Conservation (phyloP, 2,888 invertebrate genomes). For the Malthinus seriepunctatus region DNA sequence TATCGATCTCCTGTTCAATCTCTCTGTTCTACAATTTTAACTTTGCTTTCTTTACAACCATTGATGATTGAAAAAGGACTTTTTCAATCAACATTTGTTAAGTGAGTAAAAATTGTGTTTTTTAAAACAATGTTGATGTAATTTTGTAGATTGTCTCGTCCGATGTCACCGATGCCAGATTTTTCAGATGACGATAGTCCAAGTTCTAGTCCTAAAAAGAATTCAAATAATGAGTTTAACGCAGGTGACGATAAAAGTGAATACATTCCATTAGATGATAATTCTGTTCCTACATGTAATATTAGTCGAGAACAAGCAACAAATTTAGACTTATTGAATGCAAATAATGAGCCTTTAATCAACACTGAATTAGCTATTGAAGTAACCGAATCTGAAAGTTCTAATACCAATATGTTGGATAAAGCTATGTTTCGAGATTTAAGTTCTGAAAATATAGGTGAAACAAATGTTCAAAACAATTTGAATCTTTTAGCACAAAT, state of each 20-base stretch:
- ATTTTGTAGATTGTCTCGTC: slow-evolving; percentile 65
- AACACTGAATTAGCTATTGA: slow-evolving; percentile 48
- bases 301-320: slow-evolving; percentile 35
- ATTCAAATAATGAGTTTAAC: slow-evolving; percentile 6
- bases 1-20: slow-evolving; percentile 92
- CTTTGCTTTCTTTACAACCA: slow-evolving; percentile 89
- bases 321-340: slow-evolving; percentile 30
- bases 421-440: slow-evolving; percentile 62
- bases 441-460: slow-evolving; percentile 67
- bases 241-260: slow-evolving; percentile 1
- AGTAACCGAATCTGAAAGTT: slow-evolving; percentile 50
- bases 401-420: slow-evolving; percentile 57
- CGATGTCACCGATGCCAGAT: slow-evolving; percentile 73
- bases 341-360: slow-evolving; percentile 44
- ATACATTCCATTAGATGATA: slow-evolving; percentile 18
- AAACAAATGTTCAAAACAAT: slow-evolving; percentile 60
- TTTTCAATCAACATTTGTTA: slow-evolving; percentile 78
- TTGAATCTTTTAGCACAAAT: slow-evolving; percentile 67
- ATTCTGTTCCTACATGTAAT: slow-evolving; percentile 8
- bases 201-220: slow-evolving; percentile 38
- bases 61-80: slow-evolving; percentile 86
- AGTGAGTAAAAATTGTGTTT: slow-evolving; percentile 55
- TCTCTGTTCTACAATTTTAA: slow-evolving; percentile 83
- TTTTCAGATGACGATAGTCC: slow-evolving; percentile 58
- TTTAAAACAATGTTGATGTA: not conserved